Conservation (phyloP, 2,113 vertebrate species). For the Mirza zaza region DNA sequence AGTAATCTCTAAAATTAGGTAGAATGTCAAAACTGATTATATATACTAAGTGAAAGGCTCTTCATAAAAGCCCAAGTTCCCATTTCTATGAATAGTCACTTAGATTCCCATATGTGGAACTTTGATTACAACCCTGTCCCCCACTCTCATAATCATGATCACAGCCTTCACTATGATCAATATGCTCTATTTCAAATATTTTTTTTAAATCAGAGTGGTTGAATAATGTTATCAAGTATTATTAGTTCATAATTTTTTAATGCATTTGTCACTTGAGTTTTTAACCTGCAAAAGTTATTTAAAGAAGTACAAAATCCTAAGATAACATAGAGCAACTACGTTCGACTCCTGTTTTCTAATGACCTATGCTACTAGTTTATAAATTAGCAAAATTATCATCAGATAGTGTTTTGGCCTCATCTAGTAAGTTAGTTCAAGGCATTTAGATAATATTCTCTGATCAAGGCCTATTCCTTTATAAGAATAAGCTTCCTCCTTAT, state of each 20-base stretch:
- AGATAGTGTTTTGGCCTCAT: background rate
- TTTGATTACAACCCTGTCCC: background rate
- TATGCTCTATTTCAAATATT: background rate
- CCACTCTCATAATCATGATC: rapidly evolving
- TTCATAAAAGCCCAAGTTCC: background rate
- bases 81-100: background rate
- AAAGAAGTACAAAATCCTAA: background rate
- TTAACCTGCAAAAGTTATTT: background rate
- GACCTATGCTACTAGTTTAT: background rate
- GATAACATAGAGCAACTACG: background rate
- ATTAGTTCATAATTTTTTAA: background rate
- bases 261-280: background rate
- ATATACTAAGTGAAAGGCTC: background rate
- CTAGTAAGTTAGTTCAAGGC: background rate
- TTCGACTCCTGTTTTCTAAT: background rate
- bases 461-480: background rate
- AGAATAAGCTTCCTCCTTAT: background rate
- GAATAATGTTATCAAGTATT: background rate
- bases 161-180: background rate
- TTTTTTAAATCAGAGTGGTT: background rate
- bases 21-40: slow-evolving; percentile 66
- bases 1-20: slow-evolving; percentile 66
- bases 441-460: background rate
- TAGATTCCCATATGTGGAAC: background rate
- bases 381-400: background rate